phyloP scores from a whole-genome alignment of 2,888 invertebrate genomes.

The Polyploca ridens region DNA sequence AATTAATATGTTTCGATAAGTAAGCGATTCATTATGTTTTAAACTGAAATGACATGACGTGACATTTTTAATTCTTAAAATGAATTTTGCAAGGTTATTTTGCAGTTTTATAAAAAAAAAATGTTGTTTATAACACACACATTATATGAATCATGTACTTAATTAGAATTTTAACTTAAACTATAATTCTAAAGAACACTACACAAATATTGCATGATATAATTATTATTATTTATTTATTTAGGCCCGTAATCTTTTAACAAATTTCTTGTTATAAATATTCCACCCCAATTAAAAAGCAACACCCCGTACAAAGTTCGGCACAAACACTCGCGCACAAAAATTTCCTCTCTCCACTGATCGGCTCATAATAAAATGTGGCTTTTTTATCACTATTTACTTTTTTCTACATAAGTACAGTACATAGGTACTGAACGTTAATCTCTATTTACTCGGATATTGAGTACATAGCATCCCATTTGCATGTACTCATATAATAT shows the following conservation, averaged over 20 bases:
- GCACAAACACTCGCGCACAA: constrained; percentile 59
- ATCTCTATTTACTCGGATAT: constrained; percentile 50
- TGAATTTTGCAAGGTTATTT: background rate
- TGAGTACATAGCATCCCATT: constrained; percentile 21
- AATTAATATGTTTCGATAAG: background rate
- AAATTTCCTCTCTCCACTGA: constrained; percentile 64
- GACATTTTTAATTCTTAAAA: background rate
- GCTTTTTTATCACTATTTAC: constrained; percentile 83
- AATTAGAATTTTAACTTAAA: too few species aligned
- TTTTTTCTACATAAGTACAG: constrained; percentile 75
- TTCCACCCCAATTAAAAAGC: background rate
- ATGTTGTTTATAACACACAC: too few species aligned
- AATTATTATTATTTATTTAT: too few species aligned
- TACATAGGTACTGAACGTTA: constrained; percentile 34
- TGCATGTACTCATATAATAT: constrained; percentile 42
- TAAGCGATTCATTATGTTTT: background rate
- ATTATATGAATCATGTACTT: too few species aligned
- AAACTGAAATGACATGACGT: background rate
- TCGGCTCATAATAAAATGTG: constrained; percentile 83
- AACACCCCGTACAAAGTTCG: constrained; percentile 57
- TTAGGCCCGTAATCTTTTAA: too few species aligned
- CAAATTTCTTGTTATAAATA: too few species aligned
- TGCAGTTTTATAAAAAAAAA: too few species aligned
- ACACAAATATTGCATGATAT: too few species aligned
- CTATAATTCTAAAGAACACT: too few species aligned